Evolutionary conservation across 2,888 invertebrate genomes (phyloP).

Genomic region (Camptogramma bilineatum): DNA sequence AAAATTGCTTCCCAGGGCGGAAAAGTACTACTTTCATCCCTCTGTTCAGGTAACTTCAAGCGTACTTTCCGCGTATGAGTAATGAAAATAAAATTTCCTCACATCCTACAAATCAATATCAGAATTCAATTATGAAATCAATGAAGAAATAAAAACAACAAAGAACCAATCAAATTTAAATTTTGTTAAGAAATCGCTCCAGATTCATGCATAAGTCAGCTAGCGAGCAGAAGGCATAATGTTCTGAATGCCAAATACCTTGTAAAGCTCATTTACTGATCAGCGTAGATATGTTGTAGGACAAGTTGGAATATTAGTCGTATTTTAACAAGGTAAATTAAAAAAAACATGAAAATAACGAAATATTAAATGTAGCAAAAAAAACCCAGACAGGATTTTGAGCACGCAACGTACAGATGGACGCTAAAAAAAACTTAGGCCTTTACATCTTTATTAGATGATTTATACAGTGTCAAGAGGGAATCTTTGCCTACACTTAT

Average conservation of each 20-base stretch:
- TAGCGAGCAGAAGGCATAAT: background rate
- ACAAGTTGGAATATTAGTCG: slow-evolving; percentile 1
- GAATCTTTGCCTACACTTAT: no score
- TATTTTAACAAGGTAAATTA: no score
- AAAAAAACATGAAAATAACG: no score
- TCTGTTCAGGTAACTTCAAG: no score
- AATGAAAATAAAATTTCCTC: slow-evolving; percentile 10
- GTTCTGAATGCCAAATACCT: slow-evolving; percentile 26
- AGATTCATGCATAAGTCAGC: slow-evolving; percentile 27
- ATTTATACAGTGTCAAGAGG: no score
- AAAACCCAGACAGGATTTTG: no score
- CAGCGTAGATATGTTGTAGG: slow-evolving; percentile 13
- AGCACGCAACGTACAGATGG: no score
- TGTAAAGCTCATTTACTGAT: slow-evolving; percentile 20
- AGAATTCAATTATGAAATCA: slow-evolving; percentile 26
- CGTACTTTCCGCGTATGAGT: no score
- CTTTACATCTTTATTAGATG: no score
- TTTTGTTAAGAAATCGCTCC: slow-evolving; percentile 36
- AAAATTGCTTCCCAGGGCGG: no score
- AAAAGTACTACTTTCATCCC: no score
- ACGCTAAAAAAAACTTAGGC: no score
- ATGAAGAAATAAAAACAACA: slow-evolving; percentile 33
- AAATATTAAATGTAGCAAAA: background rate
- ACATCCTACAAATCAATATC: slow-evolving; percentile 21
- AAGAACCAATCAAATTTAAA: slow-evolving; percentile 19